Evolutionary conservation across 2,797 vertebrate species (phyloP).

Genomic region (Tachyglossus aculeatus): DNA sequence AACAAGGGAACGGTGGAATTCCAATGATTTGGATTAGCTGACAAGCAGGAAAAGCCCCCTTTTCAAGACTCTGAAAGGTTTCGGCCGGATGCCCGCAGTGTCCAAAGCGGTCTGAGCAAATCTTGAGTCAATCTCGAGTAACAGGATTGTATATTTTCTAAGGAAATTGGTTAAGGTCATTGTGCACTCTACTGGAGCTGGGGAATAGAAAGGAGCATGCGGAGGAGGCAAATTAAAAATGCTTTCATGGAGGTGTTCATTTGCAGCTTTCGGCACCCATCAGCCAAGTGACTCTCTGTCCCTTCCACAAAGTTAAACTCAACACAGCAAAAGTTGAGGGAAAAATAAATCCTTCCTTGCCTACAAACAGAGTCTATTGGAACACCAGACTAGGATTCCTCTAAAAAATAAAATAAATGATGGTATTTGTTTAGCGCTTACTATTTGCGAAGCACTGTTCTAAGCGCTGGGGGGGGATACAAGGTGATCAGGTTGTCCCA

Average conservation of each 20-base stretch:
- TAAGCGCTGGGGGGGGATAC: too few species aligned
- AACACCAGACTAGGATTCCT: too few species aligned
- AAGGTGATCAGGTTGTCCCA: too few species aligned
- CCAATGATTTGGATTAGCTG: slow-evolving; percentile 19
- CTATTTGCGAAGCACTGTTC: too few species aligned
- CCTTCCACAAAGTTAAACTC: background rate
- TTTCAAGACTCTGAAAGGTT: background rate
- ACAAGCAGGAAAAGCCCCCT: background rate
- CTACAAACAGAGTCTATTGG: too few species aligned
- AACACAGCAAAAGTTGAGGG: background rate
- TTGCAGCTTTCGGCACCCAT: background rate
- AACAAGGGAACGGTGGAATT: slow-evolving; percentile 8
- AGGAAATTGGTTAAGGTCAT: background rate
- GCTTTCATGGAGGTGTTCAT: background rate
- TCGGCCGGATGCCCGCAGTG: background rate
- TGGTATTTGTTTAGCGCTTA: too few species aligned
- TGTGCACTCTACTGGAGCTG: background rate
- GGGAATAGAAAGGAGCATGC: background rate
- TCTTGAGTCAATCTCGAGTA: background rate
- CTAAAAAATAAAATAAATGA: too few species aligned
- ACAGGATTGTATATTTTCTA: background rate
- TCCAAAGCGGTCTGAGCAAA: background rate
- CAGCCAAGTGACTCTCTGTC: background rate
- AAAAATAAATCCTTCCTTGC: too few species aligned
- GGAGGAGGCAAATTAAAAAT: background rate